phyloP scores from a whole-genome alignment of 2,888 invertebrate species.

The Dryadula phaetusa region DNA sequence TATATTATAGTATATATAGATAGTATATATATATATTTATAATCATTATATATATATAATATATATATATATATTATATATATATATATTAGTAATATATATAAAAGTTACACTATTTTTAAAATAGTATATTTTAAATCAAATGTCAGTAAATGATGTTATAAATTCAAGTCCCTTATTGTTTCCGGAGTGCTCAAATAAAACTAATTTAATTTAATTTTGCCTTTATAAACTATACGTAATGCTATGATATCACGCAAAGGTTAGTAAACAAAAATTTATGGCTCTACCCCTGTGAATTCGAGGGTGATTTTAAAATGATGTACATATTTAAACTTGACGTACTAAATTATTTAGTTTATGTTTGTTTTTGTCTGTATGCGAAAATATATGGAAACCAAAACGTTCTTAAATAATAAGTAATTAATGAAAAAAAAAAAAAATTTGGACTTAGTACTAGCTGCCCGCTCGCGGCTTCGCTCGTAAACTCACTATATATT shows the following conservation, averaged over 20 bases:
- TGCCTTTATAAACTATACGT: slow-evolving; percentile 36
- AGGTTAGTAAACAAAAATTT: slow-evolving; percentile 39
- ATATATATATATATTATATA: too few relatives aligned
- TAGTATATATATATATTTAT: too few relatives aligned
- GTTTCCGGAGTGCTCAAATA: slow-evolving; percentile 35
- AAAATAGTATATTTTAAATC: slow-evolving; percentile 25
- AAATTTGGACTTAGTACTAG: too few relatives aligned
- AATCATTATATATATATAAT: too few relatives aligned
- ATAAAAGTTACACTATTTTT: background rate
- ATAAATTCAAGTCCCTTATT: slow-evolving; percentile 35
- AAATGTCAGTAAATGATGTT: slow-evolving; percentile 29
- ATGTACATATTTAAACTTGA: background rate
- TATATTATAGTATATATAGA: too few relatives aligned
- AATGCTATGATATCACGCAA: slow-evolving; percentile 41
- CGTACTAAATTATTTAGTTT: background rate
- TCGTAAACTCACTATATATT: too few relatives aligned
- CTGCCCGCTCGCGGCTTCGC: too few relatives aligned
- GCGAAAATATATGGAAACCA: too few relatives aligned
- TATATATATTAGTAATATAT: slow-evolving; percentile 1
- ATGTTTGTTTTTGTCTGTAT: background rate
- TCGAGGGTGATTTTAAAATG: slow-evolving; percentile 35
- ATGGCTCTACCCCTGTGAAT: slow-evolving; percentile 33
- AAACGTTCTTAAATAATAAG: too few relatives aligned
- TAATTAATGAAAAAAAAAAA: too few relatives aligned
- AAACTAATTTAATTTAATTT: slow-evolving; percentile 37